Conservation (phyloP, 2,888 invertebrate genomes). For the Norana najaformis region DNA sequence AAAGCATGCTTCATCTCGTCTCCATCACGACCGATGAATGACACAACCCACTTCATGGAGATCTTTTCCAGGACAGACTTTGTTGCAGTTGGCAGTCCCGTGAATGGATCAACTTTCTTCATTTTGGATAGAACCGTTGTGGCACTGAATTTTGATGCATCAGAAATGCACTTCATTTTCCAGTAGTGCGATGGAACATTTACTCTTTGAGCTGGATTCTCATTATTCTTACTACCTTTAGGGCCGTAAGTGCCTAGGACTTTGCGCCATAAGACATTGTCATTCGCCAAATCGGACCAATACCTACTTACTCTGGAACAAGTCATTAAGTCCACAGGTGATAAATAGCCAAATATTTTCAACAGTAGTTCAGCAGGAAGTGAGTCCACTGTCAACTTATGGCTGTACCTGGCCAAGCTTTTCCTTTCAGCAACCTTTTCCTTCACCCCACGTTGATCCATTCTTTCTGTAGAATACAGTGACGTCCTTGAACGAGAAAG, state of each 20-base stretch:
- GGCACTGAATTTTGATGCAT: constrained; percentile 2
- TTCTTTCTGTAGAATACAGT: not conserved
- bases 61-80: not conserved
- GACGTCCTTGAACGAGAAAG: not conserved
- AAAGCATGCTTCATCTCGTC: constrained; percentile 43
- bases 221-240: not conserved
- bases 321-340: not conserved
- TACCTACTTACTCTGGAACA: not conserved
- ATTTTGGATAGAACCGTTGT: constrained; percentile 9
- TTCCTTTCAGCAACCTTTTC: not conserved
- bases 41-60: constrained; percentile 48
- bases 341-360: constrained; percentile 9
- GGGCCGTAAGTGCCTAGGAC: not conserved
- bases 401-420: not conserved
- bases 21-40: constrained; percentile 47
- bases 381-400: not conserved
- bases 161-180: constrained; percentile 21
- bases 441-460: not conserved
- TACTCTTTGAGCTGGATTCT: not conserved
- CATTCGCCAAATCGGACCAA: not conserved
- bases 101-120: constrained; percentile 19
- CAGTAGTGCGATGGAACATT: constrained; percentile 14
- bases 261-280: constrained; percentile 13
- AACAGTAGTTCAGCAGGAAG: constrained; percentile 9
- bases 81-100: not conserved